Percentiles rank a stretch among this genome's conserved stretches.
phyloP scores from a whole-genome alignment of 2,113 vertebrate species.

The Mixornis gularis region DNA sequence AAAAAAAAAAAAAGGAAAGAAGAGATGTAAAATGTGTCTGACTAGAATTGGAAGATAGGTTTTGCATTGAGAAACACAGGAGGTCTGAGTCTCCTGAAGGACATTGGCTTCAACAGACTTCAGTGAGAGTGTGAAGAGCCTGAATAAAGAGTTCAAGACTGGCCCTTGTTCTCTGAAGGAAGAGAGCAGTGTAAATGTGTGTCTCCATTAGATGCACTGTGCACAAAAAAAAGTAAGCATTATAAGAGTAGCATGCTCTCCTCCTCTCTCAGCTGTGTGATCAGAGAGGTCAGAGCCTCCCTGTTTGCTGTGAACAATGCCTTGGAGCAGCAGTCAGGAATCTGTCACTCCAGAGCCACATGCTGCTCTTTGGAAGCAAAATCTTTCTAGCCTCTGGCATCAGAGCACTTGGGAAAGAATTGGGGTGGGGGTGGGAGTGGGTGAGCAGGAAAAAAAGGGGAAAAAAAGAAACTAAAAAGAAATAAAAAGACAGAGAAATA shows the following conservation, averaged over 20 bases:
- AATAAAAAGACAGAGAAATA: neutral
- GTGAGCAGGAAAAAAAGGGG: too few relatives aligned
- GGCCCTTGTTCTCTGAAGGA: neutral
- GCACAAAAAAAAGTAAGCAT: slow-evolving; percentile 16
- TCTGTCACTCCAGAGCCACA: slow-evolving; percentile 61
- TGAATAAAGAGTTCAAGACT: neutral
- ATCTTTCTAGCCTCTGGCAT: slow-evolving; percentile 50
- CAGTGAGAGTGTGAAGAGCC: neutral
- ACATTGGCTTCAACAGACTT: neutral
- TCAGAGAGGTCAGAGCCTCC: slow-evolving; percentile 58
- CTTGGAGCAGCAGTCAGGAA: slow-evolving; percentile 61
- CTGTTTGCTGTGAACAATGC: slow-evolving; percentile 42
- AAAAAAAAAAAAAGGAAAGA: neutral
- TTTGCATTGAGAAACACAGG: neutral
- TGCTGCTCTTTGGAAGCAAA: slow-evolving; percentile 65
- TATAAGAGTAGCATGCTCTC: slow-evolving; percentile 31
- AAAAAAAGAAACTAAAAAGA: neutral
- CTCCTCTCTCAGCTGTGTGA: slow-evolving; percentile 45
- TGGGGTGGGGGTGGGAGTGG: neutral
- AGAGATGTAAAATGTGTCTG: neutral
- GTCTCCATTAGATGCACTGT: neutral
- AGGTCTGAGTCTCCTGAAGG: neutral
- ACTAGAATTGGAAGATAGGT: neutral
- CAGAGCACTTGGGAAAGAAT: slow-evolving; percentile 1
- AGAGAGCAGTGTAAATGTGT: neutral